Base-by-base conservation (phyloP, 1,140 invertebrate genomes). In the Campoletis sonorensis region DNA sequence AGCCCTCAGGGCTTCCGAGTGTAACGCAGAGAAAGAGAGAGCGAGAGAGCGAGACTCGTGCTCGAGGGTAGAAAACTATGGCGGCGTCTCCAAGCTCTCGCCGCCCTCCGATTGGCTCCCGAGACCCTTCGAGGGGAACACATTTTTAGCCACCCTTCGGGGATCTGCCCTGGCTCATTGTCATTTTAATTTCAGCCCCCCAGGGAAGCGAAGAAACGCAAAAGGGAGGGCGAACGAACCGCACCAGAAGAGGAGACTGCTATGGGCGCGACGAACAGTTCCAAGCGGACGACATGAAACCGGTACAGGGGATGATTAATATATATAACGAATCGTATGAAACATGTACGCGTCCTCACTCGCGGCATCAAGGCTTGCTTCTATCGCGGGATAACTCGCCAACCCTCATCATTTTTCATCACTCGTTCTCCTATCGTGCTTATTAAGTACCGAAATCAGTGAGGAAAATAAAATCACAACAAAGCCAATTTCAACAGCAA, bases 101-200 rank as follows among this genome's bases (percentile, higher is more conserved):
- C 81, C 86, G 85, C 82, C 86, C 79, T 85, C 86, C 87, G 91
- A 92, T 92, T 92, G 91, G 91, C 84, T 84, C 82, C 3, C 76
- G 18, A 83, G 87, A 76, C 27, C 67, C 67, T 33, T 70, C 30
- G 27, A 70, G 89, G 86, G 86, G 87, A 89, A 86, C 87, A 86
- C 86, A 87, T 88, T 90, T 91, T 91, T 88, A 87, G 88, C 88
- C 90, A 89, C 91, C 91, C 91, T 89, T 89, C 86, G 89, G n/a
- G 81, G 88, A 89, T 91, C 89, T 88, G 88, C 80, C 88, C 88
- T 78, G 54, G 23, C 88, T 91, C 88, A 91, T 92, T 92, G 91
- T 92, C 91, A 92, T 92, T 92, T 91, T 91, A 91, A 92, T 92
- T 91, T 90, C 88, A 88, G 86, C 86, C 85, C 84, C 84, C 83